Base-by-base conservation (phyloP, 1,140 invertebrate genomes). In the Rhopalosiphum maidis region DNA sequence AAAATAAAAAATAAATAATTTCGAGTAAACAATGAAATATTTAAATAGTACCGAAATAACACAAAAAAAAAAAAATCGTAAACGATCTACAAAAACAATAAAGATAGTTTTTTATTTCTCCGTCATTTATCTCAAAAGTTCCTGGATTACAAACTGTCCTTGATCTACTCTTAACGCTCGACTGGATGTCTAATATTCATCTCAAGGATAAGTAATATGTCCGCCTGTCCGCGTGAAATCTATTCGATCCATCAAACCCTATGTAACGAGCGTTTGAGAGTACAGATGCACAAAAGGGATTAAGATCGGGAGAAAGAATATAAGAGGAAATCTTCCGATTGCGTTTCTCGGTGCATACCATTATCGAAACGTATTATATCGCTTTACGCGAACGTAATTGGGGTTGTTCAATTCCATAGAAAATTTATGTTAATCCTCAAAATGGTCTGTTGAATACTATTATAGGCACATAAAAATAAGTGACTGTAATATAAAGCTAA, bases 141-240 rank as follows among this genome's bases (percentile, higher is more conserved):
- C 77, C 91, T 92, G 91, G 68, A 92, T 92, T 92, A 51, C 11
- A n/a, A n/a, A 77, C 30, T 22, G 91, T 92, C 91, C 91, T 92
- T 92, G 91, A 46, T 82, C 91, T 43, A 83, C n/a, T 92, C 91
- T 92, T 15, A 92, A 92, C 35, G 77, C 60, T 85, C 77, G 46
- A 46, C 46, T 92, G 91, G 77, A 51, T 48, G 91, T 82, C n/a
- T 41, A 46, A 51, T 92, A 92, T 92, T 83, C 46, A 8, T 21
- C n/a, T 92, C 91, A 92, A 92, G 91, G 91, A 92, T 51, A 77
- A 5, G 35, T 90, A 30, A n/a, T 91, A 23, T n/a, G 7, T 85
- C 22, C 3, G 90, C 21, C 15, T 48, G 46, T 85, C 22, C 3
- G 90, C 21, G 25, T 48, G 46, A n/a, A 92, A 92, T 83, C 43